Conservation (phyloP, 2,888 invertebrate genomes). For the Himalopsyche kuldschensis region DNA sequence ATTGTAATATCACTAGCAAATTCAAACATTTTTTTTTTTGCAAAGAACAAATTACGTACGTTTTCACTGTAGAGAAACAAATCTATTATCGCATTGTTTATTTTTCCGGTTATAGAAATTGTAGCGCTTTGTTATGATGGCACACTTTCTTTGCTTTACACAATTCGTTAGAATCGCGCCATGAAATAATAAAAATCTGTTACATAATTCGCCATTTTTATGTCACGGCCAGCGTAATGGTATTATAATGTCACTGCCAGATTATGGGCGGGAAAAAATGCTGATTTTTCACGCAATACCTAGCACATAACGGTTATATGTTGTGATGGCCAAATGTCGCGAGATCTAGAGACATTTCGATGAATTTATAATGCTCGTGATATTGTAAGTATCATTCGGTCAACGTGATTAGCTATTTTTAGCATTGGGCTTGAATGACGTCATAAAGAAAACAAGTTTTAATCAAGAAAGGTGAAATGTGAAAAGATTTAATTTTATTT, state of each 20-base stretch:
- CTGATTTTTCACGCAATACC: background rate
- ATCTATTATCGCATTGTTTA: background rate
- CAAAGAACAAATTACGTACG: too few species aligned
- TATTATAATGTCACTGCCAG: conserved; percentile 26
- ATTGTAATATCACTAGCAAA: too few species aligned
- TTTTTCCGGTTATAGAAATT: background rate
- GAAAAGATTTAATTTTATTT: too few species aligned
- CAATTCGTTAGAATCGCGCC: conserved; percentile 11
- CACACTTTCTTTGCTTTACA: conserved; percentile 17
- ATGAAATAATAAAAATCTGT: conserved; percentile 8
- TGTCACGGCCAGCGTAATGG: conserved; percentile 31
- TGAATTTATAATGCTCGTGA: background rate
- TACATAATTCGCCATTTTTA: conserved; percentile 34
- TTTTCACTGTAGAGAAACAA: too few species aligned
- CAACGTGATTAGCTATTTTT: background rate
- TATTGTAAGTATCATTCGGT: background rate
- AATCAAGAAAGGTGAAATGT: too few species aligned
- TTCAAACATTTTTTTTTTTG: too few species aligned
- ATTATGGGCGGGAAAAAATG: conserved; percentile 13
- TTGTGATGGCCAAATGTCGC: background rate
- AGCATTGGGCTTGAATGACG: too few species aligned
- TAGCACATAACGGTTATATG: background rate
- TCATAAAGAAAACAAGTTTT: too few species aligned
- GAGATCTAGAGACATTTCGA: background rate
- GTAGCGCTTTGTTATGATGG: background rate